These are phyloP conservation scores for Gambusia affinis DNA, from an alignment of 2,113 vertebrate species.

Conservation along the genomic window DNA sequence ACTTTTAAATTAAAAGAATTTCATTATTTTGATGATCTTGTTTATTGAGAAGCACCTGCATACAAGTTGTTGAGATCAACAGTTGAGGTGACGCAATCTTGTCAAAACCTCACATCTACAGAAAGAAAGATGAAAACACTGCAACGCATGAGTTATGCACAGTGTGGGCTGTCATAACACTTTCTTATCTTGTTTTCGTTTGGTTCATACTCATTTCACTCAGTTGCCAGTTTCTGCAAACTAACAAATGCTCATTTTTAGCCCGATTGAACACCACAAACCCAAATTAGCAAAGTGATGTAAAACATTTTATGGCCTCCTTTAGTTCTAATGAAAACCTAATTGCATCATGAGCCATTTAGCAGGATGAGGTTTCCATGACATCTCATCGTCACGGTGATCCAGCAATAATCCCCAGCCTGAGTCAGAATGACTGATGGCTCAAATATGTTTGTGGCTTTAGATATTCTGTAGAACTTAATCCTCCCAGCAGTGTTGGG, in stretches of 20 bases:
- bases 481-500: background rate
- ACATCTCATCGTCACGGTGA: background rate
- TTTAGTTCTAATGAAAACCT: background rate
- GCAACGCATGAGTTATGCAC: constrained; percentile 6
- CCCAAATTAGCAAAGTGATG: background rate
- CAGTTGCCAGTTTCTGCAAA: background rate
- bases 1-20: no score
- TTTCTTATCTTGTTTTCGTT: background rate
- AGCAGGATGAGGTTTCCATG: background rate
- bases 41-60: constrained; percentile 6
- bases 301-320: background rate
- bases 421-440: background rate
- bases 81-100: constrained; percentile 46
- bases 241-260: background rate
- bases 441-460: background rate
- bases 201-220: background rate
- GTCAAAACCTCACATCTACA: constrained; percentile 38
- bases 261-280: background rate
- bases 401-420: background rate
- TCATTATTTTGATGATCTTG: background rate
- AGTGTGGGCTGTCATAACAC: constrained; percentile 62
- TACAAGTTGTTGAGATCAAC: constrained; percentile 15
- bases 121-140: background rate
- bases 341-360: background rate
- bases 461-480: background rate